Evolutionary conservation across 2,888 invertebrate species (phyloP), one percentile per base, ranked within the genome.

Genomic region (Idaea dimidiata): DNA sequence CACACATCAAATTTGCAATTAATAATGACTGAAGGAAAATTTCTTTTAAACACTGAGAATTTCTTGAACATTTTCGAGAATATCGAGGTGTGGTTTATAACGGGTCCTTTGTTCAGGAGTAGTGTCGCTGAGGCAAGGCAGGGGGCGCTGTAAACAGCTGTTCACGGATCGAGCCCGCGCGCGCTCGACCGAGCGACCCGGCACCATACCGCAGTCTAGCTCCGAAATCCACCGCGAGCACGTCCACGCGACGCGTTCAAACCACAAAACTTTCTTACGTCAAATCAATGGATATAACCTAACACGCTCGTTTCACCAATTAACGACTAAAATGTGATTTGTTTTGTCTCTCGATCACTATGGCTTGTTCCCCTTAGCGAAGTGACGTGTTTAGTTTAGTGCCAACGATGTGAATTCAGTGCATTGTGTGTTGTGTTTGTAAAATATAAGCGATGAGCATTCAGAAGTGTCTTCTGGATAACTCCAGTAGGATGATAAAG

Each of bases 261-360:
- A 62, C 63, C 68, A 65, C 78, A 80, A 91, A 92, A 92, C 91
- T 91, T 92, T 92, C 82, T 91, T 91, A 91, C 91, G 90, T 89
- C 88, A 88, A 88, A 88, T 89, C 89, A 89, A 91, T 92, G 92
- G 92, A 91, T 92, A 91, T 91, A 92, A 92, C 92, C 91, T 92
- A 92, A 91, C 81, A 83, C 74, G 74, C 81, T 83, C 77, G 76
- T 80, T 81, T 78, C 69, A 67, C 68, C 73, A 71, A 69, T 70
- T 69, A 71, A 72, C 72, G 70, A 79, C 71, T 80, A 84, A 81
- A 84, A 90, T 91, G 91, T 89, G 84, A 88, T 80, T 76, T 75
- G 77, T 81, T 80, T 74, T 80, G 74, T 77, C 64, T 69, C 62
- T 67, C 75, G 75, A 71, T 73, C 71, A 72, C 66, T 71, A 86